phyloP scores from a whole-genome alignment of 2,888 invertebrate genomes.

The Ormyrus nitidulus region DNA sequence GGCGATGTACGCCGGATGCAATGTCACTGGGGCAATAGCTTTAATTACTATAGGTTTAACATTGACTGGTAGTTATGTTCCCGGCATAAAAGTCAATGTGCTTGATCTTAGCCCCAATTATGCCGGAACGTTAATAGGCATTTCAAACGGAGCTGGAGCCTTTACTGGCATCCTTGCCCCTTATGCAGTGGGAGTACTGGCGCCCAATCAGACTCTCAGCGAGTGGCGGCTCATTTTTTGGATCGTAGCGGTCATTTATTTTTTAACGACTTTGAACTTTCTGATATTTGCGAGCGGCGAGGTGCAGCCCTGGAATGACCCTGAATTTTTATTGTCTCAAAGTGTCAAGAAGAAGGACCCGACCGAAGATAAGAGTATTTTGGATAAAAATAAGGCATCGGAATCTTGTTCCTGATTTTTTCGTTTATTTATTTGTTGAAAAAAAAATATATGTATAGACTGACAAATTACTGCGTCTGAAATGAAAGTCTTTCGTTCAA shows the following conservation, averaged over 20 bases:
- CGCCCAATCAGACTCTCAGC: constrained; percentile 74
- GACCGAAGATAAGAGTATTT: constrained; percentile 9
- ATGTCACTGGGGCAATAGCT: constrained; percentile 62
- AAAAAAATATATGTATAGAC: too few species aligned
- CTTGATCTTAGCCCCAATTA: constrained; percentile 72
- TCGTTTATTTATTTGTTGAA: too few species aligned
- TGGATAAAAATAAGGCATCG: neutral
- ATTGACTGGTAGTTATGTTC: constrained; percentile 69
- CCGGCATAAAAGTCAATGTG: constrained; percentile 71
- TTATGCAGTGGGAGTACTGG: constrained; percentile 80
- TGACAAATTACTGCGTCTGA: too few species aligned
- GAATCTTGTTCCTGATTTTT: too few species aligned
- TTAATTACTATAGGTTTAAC: constrained; percentile 71
- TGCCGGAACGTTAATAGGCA: constrained; percentile 71
- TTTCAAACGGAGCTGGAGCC: constrained; percentile 79
- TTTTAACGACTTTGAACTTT: constrained; percentile 81
- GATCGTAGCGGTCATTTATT: constrained; percentile 83
- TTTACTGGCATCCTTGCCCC: constrained; percentile 82
- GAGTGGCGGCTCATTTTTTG: constrained; percentile 85
- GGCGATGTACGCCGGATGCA: constrained; percentile 50
- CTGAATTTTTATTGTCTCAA: constrained; percentile 55
- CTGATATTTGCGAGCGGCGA: constrained; percentile 83
- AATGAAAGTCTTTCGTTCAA: too few species aligned
- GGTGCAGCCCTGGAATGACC: constrained; percentile 84
- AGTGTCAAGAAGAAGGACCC: neutral